Base-by-base conservation (phyloP, 2,888 invertebrate genomes). In the Ctenicera cuprea region DNA sequence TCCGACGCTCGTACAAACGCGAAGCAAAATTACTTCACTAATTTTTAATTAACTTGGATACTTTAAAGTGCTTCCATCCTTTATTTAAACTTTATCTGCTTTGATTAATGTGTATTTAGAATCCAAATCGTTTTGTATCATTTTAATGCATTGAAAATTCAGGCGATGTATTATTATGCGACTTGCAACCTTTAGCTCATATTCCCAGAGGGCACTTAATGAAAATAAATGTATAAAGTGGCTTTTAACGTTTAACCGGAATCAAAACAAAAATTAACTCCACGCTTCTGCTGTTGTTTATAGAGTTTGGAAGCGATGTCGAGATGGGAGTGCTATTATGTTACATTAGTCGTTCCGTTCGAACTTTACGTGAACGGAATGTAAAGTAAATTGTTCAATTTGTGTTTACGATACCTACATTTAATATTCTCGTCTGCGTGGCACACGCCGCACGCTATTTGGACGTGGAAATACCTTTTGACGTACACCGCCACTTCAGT, bases 161-260 rank as follows among this genome's bases (percentile, higher is more conserved):
- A 5, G 33, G 33, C 1, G 5, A 5, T 26, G 5, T 26, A 26
- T 5, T 41, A 3, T 41, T 1, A 41, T 41, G 14, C n/a, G n/a
- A 8, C 16, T 14, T 43, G 14, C 14, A 43, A 8, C 43, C 43
- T 16, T n/a, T 16, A 3, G 3, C n/a, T 14, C 8, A 14, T 14
- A 18, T 18, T 52, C 65, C 65, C 65, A n/a, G 7, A 50, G 50
- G 65, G 50, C 37, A 65, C 65, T 50, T 65, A 50, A 65, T 26
- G 52, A 50, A 52, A 65, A 65, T 65, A 65, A 65, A 65, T 65
- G 41, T 65, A 65, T 38, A 18, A 30, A 65, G 50, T 52, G 38
- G 37, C n/a, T 41, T 50, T 65, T 52, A 16, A 12, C 33, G 33
- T 52, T 52, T 65, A 65, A 65, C 65, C 14, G 65, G 38, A 50